Evolutionary conservation across 1,140 invertebrate genomes (phyloP).

Genomic region (Drosophila melanica): DNA sequence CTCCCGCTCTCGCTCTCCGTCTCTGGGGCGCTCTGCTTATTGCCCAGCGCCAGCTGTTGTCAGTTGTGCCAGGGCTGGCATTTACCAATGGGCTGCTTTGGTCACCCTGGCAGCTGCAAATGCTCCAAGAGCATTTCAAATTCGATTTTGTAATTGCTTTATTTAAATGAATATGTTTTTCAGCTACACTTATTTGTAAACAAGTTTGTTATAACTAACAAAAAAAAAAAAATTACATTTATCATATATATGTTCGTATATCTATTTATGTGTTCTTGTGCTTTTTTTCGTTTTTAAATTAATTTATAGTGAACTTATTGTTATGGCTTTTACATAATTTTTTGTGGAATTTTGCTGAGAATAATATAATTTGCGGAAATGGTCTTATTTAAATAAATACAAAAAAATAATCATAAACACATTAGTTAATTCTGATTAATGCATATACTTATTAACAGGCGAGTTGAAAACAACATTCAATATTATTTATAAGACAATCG

Average conservation of each 20-base stretch:
- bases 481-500: conserved; percentile 10
- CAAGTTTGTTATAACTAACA: conserved; percentile 51
- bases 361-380: conserved; percentile 32
- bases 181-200: conserved; percentile 52
- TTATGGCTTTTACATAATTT: conserved; percentile 78
- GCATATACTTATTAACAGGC: conserved; percentile 22
- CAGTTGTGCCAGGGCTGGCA: conserved; percentile 2
- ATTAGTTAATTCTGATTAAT: conserved; percentile 6
- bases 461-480: conserved; percentile 28
- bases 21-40: conserved; percentile 9
- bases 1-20: background rate
- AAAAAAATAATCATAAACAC: conserved; percentile 31
- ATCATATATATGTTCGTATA: conserved; percentile 28
- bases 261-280: conserved; percentile 8
- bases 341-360: conserved; percentile 28
- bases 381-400: conserved; percentile 63
- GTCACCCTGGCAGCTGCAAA: conserved; percentile 13
- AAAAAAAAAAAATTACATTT: conserved; percentile 47
- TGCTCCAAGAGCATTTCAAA: background rate
- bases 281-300: conserved; percentile 10
- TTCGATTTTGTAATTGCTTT: conserved; percentile 52
- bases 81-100: background rate
- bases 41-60: conserved; percentile 37
- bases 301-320: conserved; percentile 76
- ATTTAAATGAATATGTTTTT: conserved; percentile 57